These are phyloP conservation scores for Hippocampus barbouri DNA, from an alignment of 2,113 vertebrate genomes.

Conservation along the genomic window DNA sequence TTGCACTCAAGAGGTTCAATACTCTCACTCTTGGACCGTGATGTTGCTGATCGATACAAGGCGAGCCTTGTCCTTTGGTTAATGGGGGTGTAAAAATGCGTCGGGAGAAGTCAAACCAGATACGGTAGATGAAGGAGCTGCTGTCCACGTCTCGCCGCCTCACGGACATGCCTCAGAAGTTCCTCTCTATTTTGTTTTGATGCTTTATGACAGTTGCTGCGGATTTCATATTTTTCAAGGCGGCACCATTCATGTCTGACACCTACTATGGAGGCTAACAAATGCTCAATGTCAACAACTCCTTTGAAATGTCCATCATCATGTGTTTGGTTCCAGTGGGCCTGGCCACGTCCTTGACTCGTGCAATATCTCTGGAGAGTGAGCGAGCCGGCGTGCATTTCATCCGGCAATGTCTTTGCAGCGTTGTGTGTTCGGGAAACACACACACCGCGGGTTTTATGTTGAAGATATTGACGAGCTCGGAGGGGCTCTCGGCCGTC, in stretches of 20 bases:
- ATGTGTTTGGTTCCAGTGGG: slow-evolving; percentile 7
- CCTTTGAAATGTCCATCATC: slow-evolving; percentile 30
- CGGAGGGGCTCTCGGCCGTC: slow-evolving; percentile 3
- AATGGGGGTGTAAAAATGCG: too few relatives aligned
- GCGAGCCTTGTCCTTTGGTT: too few relatives aligned
- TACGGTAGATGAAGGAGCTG: slow-evolving; percentile 11
- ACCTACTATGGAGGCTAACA: slow-evolving; percentile 30
- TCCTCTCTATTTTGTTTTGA: slow-evolving; percentile 32
- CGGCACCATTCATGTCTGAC: slow-evolving; percentile 26
- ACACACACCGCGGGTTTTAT: not conserved
- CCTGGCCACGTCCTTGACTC: slow-evolving; percentile 29
- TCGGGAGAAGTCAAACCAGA: too few relatives aligned
- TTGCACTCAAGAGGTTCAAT: too few relatives aligned
- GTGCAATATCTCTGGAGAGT: slow-evolving; percentile 28
- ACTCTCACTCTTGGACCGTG: too few relatives aligned
- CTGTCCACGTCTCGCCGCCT: slow-evolving; percentile 21
- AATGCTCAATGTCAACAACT: slow-evolving; percentile 39
- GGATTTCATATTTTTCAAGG: slow-evolving; percentile 24
- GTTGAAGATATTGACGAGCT: slow-evolving; percentile 12
- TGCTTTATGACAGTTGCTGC: slow-evolving; percentile 25
- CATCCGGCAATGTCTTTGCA: slow-evolving; percentile 14
- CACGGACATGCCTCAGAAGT: slow-evolving; percentile 24
- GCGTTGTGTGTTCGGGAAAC: not conserved
- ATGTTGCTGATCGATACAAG: too few relatives aligned
- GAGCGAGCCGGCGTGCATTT: slow-evolving; percentile 17